A percentile compares a stretch with the other conserved stretches of the same genome.
phyloP scores from a whole-genome alignment of 2,113 vertebrate genomes.

The Clarias gariepinus region DNA sequence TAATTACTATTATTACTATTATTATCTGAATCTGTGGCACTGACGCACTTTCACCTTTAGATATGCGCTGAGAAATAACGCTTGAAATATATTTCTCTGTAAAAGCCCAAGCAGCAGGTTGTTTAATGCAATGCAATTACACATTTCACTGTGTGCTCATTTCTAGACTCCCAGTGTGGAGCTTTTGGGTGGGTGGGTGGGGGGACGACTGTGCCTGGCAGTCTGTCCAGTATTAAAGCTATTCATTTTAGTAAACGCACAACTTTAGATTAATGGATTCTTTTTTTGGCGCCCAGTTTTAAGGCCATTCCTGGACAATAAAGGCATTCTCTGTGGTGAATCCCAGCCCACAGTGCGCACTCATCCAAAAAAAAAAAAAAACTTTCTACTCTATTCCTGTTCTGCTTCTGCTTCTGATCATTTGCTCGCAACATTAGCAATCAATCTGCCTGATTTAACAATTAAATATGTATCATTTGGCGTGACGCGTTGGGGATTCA shows the following conservation, averaged over 20 bases:
- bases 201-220: neutral
- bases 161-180: neutral
- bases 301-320: neutral
- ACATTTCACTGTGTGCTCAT: neutral
- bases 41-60: neutral
- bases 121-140: slow-evolving; percentile 5
- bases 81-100: neutral
- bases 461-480: slow-evolving; percentile 15
- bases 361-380: neutral
- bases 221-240: neutral
- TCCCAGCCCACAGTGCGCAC: neutral
- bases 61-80: neutral
- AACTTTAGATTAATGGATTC: neutral
- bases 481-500: neutral
- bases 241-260: slow-evolving; percentile 8
- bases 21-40: neutral
- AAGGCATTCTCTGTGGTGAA: neutral
- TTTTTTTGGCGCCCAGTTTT: neutral
- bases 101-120: neutral
- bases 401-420: neutral
- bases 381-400: neutral
- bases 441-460: slow-evolving; percentile 7
- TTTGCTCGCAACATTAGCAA: slow-evolving; percentile 11
- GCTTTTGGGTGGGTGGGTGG: neutral
- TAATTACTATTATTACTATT: slow-evolving; percentile 5